Base-by-base conservation (phyloP, 2,888 invertebrate species). In the Catotricha subobsoleta region DNA sequence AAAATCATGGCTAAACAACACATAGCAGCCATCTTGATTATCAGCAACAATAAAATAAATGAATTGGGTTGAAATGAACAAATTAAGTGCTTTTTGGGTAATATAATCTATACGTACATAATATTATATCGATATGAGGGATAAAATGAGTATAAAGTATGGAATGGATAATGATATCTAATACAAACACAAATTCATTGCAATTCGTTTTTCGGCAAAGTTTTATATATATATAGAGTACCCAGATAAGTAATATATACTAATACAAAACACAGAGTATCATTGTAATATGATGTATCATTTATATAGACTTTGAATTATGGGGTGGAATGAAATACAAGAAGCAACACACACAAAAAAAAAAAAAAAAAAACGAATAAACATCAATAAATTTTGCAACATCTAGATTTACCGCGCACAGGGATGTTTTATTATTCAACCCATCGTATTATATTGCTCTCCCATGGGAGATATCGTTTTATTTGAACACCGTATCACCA, bases 41-140 rank as follows among this genome's bases (percentile, higher is more conserved):
- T 37, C 37, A 30, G 25, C 27, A 28, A 37, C 36, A 38, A 42
- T 42, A 37, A 42, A 41, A 42, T 38, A 25, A 42, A 42, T 42
- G 42, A 42, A 42, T 42, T 42, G 42, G 37, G 37, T 38, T 38
- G 31, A 42, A 38, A 42, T 42, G 38, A 38, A 33, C 42, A 42
- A 42, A 38, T 42, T 42, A 38, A 37, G 36, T 41, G 16, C 35
- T 19, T 41, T 41, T 41, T 12, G 29, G n/a, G 13, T 12, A n/a
- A 29, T 29, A 29, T 29, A 29, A 29, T 8, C 13, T 12, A 29
- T 29, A 13, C 12, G 29, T 13, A 10, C 29, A 25, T 8, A 25
- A 10, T 25, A 25, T 25, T 25, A 25, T 25, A 25, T 7, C 10
- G 10, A 12, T 29, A 29, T 29, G 29, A n/a, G 29, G 3, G 7